phyloP scores from a whole-genome alignment of 2,113 vertebrate genomes.

The Silurus asotus region DNA sequence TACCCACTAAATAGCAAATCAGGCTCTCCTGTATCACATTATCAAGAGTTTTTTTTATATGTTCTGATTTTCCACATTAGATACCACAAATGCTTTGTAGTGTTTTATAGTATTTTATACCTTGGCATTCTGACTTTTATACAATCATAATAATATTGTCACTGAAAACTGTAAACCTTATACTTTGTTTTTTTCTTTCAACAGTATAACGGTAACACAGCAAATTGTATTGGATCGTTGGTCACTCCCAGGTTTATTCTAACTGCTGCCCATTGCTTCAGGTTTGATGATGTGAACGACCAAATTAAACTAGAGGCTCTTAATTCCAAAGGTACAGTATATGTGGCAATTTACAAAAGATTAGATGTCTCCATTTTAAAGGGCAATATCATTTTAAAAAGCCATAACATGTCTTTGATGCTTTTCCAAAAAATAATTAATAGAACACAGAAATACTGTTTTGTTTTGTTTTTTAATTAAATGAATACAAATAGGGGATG shows the following conservation, averaged over 20 bases:
- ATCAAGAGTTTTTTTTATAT: not conserved
- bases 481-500: not conserved
- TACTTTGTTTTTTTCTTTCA: not conserved
- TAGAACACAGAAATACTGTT: not conserved
- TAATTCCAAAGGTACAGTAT: not conserved
- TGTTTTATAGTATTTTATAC: not conserved
- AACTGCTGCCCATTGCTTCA: conserved; percentile 75
- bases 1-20: not conserved
- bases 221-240: conserved; percentile 67
- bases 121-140: no score
- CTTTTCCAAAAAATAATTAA: not conserved
- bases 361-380: no score
- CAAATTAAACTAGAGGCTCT: conserved; percentile 35
- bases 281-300: not conserved
- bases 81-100: no score
- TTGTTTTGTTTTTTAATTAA: not conserved
- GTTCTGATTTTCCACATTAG: not conserved
- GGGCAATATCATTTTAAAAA: no score
- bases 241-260: conserved; percentile 64
- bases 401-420: no score
- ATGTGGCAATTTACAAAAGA: no score
- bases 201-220: conserved; percentile 25
- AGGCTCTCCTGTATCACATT: not conserved
- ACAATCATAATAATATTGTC: no score
- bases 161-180: not conserved